Evolutionary conservation across 2,888 invertebrate genomes (phyloP), one percentile per base, ranked within the genome.

Genomic region (Notocelia uddmanniana): DNA sequence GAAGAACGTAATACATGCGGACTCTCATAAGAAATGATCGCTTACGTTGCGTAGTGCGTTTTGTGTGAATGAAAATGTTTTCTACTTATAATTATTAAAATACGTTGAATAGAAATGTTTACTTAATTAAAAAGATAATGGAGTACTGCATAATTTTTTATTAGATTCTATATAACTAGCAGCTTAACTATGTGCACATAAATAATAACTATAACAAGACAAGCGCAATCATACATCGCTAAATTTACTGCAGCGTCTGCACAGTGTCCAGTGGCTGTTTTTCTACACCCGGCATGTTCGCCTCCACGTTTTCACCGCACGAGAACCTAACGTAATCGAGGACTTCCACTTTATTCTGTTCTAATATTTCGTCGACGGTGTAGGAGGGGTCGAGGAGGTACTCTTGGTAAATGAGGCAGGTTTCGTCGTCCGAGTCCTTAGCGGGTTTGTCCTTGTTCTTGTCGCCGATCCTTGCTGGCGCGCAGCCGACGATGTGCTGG

Each of bases 401-500:
- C 81, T 98, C 98, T 88, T 99, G 99, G 87, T 95, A 96, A 73
- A 98, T 95, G 74, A 99, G 94, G 80, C 96, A 95, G 0, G 94
- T 95, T 92, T 98, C 98, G 58, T 97, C 96, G 79, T 97, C 97
- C 59, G 94, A 85, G 78, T 96, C 95, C 75, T 94, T 90, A 0
- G 92, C 86, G 9, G 96, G 96, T 77, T 95, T 88, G 82, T 97
- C 97, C 62, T 86, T 89, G 18, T 92, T 91, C 75, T 94, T 93
- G 76, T 95, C 88, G 0, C 98, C 98, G 74, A 98, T 95, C 90
- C 96, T 97, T 48, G 82, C 86, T 0, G 98, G 98, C 79, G 97
- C 96, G 95, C 98, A 96, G 37, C 98, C 98, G 23, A 99, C 97
- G 80, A 99, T 96, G 83, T 99, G 99, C 85, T 99, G 98, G 84